Base-by-base conservation (phyloP, 2,113 vertebrate genomes). In the Oncorhynchus masou region DNA sequence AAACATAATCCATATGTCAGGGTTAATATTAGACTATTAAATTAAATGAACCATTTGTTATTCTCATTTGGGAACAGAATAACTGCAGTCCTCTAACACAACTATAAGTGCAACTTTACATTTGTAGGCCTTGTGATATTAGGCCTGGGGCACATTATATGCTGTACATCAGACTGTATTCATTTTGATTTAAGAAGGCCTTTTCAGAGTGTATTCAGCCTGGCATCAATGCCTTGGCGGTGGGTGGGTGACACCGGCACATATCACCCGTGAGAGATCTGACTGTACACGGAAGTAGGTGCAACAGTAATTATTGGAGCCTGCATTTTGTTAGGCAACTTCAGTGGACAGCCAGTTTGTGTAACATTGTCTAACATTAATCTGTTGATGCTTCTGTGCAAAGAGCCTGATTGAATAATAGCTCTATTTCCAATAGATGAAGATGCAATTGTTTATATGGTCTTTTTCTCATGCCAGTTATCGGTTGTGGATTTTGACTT, bases 301-400 rank as follows among this genome's bases (percentile, higher is more conserved):
- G 60, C 49, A 51, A 60, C n/a, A 25, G 11, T 24, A 22, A 9
- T 39, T 60, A 3, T 39, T 22, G 0, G 71, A 45, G 29, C 20
- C 29, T 62, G 15, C 51, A 31, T 31, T 8, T 34, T n/a, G 39
- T 83, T 80, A 62, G 39, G 76, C 66, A 82, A 79, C 78, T 24
- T 71, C 8, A 27, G 45, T 20, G 27, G 74, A 39, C 39, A 73
- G 27, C 19, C 51, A 70, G 64, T 39, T 81, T 45, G 22, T 19
- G 69, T 80, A 70, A 69, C 70, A 70, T 22, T 70, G 39, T 70
- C 16, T 29, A 31, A 16, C 25, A 29, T 29, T 19, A 13, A 31
- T 16, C 4, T 29, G n/a, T 67, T 31, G 7, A 16, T 67, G 20
- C 2, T 15, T 66, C 64, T 27, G 64, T 66, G n/a, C 9, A 66